Base-by-base conservation (phyloP, 2,888 invertebrate genomes). In the Pristionchus exspectatus region DNA sequence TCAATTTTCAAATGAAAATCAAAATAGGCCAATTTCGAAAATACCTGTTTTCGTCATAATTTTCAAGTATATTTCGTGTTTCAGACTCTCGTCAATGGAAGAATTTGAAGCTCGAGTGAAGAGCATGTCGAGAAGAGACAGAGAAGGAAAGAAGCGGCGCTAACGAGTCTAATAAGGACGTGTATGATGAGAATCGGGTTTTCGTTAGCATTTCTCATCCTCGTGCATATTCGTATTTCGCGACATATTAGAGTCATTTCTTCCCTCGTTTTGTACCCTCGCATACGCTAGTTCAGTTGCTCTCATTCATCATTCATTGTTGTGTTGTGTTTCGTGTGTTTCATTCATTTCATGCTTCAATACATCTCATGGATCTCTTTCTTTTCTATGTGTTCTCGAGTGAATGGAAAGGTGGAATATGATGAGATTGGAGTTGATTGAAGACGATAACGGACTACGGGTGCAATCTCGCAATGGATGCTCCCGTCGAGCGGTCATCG, bases 391-490 rank as follows among this genome's bases (percentile, higher is more conserved):
- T 59, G 59, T 56, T 50, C 12, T 27, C 59, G 33, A 24, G 24
- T 12, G 59, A 18, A 33, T 21, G 16, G 56, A 27, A 56, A 24
- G 18, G 33, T 5, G 38, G 30, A 59, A 59, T 33, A 30, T 59
- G 38, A 59, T 33, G 44, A 33, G 84, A 59, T 33, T 18, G 81
- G 81, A 81, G 81, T 81, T 44, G 54, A 59, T 85, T 59, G 59
- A 74, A 59, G 87, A 88, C 87, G 69, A 63, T 88, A 69, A 88
- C 87, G 74, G 87, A 88, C 87, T 88, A 88, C 87, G 87, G 87
- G 87, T 88, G 87, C 87, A 88, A 63, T 74, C 66, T 21, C 24
- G n/a, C 56, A 56, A 54, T 87, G 24, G 56, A 54, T 88, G 56
- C 56, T 54, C 87, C 72, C 74, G 87, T 33, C 21, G 24, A 59